These are phyloP conservation scores for Rhinatrema bivittatum DNA, from an alignment of 2,797 vertebrate species.

Conservation along the genomic window DNA sequence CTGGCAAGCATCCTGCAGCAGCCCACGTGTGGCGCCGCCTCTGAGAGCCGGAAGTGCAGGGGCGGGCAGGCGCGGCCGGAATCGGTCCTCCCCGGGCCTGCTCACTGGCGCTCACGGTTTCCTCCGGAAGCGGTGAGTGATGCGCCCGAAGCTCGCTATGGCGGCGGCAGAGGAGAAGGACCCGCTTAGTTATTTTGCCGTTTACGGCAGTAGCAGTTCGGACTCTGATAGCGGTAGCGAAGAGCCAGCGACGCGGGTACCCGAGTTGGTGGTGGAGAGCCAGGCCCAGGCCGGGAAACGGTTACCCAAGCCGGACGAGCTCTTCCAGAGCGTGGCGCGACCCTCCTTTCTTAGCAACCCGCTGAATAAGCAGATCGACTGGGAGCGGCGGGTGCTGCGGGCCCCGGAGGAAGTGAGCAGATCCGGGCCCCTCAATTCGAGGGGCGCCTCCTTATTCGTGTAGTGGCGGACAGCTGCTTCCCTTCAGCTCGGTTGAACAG, in stretches of 20 bases:
- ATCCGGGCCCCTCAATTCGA: no score
- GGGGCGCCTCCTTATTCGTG: no score
- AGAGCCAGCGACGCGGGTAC: constrained; percentile 31
- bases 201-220: constrained; percentile 56
- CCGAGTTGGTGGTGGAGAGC: neutral
- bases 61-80: neutral
- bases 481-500: no score
- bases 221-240: constrained; percentile 31
- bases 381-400: constrained; percentile 80
- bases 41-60: neutral
- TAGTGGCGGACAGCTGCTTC: no score
- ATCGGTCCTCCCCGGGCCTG: neutral
- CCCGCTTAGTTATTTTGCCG: constrained; percentile 78
- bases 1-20: no score
- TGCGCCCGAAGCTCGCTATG: constrained; percentile 7
- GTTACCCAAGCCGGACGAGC: constrained; percentile 80
- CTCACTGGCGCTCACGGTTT: constrained; percentile 6
- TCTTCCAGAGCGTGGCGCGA: constrained; percentile 77
- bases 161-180: constrained; percentile 73
- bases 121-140: constrained; percentile 23
- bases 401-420: constrained; percentile 80
- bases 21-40: no score
- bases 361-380: constrained; percentile 84
- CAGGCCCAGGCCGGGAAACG: neutral
- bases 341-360: constrained; percentile 88